Conservation (phyloP, 2,797 vertebrate genomes). For the Muscicapa striata region DNA sequence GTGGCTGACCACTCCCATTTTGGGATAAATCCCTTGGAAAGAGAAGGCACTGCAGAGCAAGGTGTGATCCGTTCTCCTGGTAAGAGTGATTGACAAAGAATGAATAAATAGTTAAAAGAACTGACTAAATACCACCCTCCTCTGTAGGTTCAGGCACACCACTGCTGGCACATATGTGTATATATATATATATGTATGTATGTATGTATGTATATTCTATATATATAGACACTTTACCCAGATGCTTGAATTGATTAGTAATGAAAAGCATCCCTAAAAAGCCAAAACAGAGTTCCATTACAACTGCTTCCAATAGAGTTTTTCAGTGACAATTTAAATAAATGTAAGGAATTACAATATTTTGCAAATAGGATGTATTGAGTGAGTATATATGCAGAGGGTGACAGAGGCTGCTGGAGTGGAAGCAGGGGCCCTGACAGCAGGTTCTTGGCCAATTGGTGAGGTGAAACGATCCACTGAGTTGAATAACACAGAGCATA, state of each 20-base stretch:
- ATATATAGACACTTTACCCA: conserved; percentile 10
- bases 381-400: conserved; percentile 2
- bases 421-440: conserved; percentile 40
- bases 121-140: conserved; percentile 57
- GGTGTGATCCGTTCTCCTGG: conserved; percentile 31
- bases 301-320: background rate
- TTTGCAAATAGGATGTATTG: conserved; percentile 1
- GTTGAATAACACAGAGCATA: conserved; percentile 60
- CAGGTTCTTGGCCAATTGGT: conserved; percentile 59
- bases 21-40: conserved; percentile 54
- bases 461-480: conserved; percentile 68
- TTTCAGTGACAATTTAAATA: background rate
- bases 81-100: conserved; percentile 60
- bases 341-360: background rate
- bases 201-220: background rate
- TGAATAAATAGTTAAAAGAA: conserved; percentile 64
- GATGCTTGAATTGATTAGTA: conserved; percentile 4
- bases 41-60: conserved; percentile 49
- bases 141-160: conserved; percentile 41
- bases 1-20: conserved; percentile 56
- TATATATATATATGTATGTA: too few relatives aligned
- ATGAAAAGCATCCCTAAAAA: conserved; percentile 30
- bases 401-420: conserved; percentile 19
- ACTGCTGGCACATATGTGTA: background rate
- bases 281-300: background rate